Conservation (phyloP, 2,888 invertebrate genomes). For the Anorthoa munda region DNA sequence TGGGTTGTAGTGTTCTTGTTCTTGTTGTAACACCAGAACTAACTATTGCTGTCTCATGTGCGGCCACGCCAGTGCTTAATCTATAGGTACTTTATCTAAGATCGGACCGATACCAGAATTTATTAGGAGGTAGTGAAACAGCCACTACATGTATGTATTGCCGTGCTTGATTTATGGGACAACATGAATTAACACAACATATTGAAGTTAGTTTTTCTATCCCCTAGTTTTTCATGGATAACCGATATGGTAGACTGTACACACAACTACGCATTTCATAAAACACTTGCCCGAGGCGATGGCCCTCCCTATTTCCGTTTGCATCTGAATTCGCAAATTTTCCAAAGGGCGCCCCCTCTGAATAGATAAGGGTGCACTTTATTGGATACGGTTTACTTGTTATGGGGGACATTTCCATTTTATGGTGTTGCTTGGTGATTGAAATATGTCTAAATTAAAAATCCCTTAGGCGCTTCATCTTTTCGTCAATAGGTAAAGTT, state of each 20-base stretch:
- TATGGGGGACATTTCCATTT: slow-evolving; percentile 38
- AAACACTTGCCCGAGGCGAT: slow-evolving; percentile 24
- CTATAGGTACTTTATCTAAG: no score
- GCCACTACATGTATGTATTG: no score
- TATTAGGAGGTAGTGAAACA: no score
- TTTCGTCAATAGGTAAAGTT: neutral
- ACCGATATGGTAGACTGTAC: no score
- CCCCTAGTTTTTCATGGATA: slow-evolving; percentile 6
- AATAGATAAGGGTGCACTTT: slow-evolving; percentile 58
- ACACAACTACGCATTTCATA: slow-evolving; percentile 20
- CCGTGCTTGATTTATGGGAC: no score
- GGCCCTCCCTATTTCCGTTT: slow-evolving; percentile 27
- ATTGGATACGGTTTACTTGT: slow-evolving; percentile 37
- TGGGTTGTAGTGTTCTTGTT: no score
- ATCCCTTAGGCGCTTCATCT: neutral
- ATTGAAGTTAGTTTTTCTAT: neutral
- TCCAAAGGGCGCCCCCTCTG: slow-evolving; percentile 41
- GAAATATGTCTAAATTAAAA: slow-evolving; percentile 27
- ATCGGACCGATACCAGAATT: no score
- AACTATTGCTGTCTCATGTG: no score
- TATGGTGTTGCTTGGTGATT: slow-evolving; percentile 21
- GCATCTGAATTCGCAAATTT: slow-evolving; percentile 44
- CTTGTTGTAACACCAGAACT: no score
- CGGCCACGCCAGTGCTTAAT: no score
- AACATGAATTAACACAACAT: no score